Evolutionary conservation across 1,140 invertebrate species (phyloP).

Genomic region (Chironomus striatipennis): DNA sequence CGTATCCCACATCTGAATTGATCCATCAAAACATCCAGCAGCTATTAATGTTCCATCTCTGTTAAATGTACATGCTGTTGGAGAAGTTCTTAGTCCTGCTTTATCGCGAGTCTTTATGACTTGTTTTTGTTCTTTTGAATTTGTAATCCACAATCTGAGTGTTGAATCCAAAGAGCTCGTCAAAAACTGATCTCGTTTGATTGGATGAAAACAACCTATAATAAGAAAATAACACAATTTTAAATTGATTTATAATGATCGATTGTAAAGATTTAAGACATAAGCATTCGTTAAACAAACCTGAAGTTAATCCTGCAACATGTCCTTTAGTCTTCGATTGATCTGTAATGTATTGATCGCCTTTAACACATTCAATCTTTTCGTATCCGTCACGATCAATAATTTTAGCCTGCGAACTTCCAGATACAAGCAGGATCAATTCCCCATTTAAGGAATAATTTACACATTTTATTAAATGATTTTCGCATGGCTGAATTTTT

Average conservation of each 20-base stretch:
- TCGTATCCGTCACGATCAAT: constrained; percentile 95
- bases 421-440: constrained; percentile 87
- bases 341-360: constrained; percentile 94
- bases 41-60: constrained; percentile 83
- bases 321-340: constrained; percentile 94
- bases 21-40: constrained; percentile 90
- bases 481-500: constrained; percentile 87
- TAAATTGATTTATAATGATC: no score
- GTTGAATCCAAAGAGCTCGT: constrained; percentile 91
- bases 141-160: constrained; percentile 80
- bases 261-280: no score
- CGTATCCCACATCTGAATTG: constrained; percentile 96
- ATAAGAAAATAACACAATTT: no score
- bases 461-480: constrained; percentile 84
- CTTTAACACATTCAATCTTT: constrained; percentile 89
- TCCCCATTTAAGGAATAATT: constrained; percentile 93
- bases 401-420: constrained; percentile 85
- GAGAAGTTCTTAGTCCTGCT: constrained; percentile 81
- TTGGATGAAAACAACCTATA: constrained; percentile 81
- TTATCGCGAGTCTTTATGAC: constrained; percentile 85
- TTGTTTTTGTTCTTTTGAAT: constrained; percentile 58
- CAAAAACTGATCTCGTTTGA: constrained; percentile 83
- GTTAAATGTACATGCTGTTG: constrained; percentile 75
- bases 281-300: no score
- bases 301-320: constrained; percentile 80